These are phyloP conservation scores for Caerostris extrusa DNA, from an alignment of 1,140 invertebrate genomes.

Conservation along the genomic window DNA sequence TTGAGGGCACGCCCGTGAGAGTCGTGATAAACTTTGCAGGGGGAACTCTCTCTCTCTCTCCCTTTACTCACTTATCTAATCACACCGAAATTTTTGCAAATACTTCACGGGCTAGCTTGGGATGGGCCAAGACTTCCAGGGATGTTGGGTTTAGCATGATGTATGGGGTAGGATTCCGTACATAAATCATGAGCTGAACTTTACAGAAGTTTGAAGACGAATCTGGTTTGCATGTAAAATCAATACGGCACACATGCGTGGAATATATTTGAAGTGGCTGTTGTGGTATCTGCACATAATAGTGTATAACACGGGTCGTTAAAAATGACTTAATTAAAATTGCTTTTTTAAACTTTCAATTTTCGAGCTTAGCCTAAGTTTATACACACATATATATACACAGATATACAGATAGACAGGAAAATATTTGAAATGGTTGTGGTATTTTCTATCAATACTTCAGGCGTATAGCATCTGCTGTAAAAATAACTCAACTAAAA, in stretches of 20 bases:
- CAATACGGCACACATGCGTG: not conserved
- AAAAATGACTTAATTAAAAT: no score
- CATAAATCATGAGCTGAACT: constrained; percentile 52
- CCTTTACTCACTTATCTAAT: constrained; percentile 51
- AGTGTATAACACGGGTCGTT: no score
- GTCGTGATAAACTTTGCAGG: constrained; percentile 31
- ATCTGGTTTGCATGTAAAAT: not conserved
- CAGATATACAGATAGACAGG: no score
- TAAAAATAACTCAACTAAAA: no score
- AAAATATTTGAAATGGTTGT: no score
- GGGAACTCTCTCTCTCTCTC: not conserved
- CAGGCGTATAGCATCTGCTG: no score
- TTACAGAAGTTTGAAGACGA: constrained; percentile 23
- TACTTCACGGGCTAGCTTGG: constrained; percentile 28
- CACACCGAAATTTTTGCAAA: constrained; percentile 57
- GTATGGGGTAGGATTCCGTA: not conserved
- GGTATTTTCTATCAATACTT: no score
- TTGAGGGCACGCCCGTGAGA: constrained; percentile 40
- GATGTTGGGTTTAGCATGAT: constrained; percentile 8
- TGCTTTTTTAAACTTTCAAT: no score
- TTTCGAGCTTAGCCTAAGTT: no score
- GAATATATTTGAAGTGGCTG: no score
- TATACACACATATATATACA: no score
- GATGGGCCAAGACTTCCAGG: constrained; percentile 48
- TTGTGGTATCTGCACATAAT: no score